A percentile compares a stretch with the other conserved stretches of the same genome.
Evolutionary conservation across 2,888 invertebrate species (phyloP).

Genomic region (Augochlorella aurata): DNA sequence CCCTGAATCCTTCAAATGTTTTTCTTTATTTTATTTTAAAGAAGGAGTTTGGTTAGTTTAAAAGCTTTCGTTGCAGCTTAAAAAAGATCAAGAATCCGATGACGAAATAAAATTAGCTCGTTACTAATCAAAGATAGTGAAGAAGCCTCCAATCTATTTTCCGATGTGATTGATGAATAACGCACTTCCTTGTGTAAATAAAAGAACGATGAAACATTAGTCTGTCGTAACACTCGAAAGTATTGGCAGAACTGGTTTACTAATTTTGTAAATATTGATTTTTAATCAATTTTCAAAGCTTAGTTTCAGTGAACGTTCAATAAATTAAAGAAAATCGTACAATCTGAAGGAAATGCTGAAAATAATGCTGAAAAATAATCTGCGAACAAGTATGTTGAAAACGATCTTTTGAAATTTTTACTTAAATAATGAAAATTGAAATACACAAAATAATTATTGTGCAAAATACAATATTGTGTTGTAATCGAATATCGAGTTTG

Average conservation of each 20-base stretch:
- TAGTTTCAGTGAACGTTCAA: constrained; percentile 1
- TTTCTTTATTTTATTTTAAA: too few species aligned
- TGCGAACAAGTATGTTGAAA: too few species aligned
- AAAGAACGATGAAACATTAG: not conserved
- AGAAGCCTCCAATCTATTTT: not conserved
- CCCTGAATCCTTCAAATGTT: too few species aligned
- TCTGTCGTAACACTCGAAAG: too few species aligned
- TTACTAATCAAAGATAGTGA: not conserved
- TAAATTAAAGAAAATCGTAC: not conserved
- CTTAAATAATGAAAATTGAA: not conserved
- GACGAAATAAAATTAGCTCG: not conserved
- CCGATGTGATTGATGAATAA: not conserved
- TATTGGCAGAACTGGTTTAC: not conserved
- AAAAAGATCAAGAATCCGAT: too few species aligned
- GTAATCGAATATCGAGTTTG: not conserved
- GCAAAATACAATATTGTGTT: not conserved
- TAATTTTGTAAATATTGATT: constrained; percentile 20
- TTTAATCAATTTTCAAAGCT: not conserved
- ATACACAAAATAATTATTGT: not conserved
- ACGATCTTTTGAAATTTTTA: too few species aligned
- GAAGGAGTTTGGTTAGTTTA: too few species aligned
- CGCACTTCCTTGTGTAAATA: not conserved
- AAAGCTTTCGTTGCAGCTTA: too few species aligned
- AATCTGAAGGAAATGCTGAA: constrained; percentile 4
- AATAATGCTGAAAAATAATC: too few species aligned